Percentiles rank a stretch among this genome's conserved stretches.
phyloP scores from a whole-genome alignment of 1,140 invertebrate genomes.

The Drosophila kurseongensis region DNA sequence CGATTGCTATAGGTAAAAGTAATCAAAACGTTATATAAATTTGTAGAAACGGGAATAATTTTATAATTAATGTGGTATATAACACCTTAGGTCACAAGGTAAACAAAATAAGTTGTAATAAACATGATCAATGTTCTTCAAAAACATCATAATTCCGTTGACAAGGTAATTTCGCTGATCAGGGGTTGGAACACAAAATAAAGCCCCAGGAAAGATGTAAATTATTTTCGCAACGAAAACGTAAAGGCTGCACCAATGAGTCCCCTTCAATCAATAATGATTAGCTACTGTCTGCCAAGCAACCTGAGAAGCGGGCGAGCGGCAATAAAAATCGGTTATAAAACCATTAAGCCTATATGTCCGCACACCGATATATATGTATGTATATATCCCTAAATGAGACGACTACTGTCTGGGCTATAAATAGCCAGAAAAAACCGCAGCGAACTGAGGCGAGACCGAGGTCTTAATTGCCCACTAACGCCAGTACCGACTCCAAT shows the following conservation, averaged over 20 bases:
- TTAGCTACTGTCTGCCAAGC: conserved; percentile 6
- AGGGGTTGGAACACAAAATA: conserved; percentile 5
- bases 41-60: no score
- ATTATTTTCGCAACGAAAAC: conserved; percentile 19
- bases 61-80: background rate
- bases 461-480: conserved; percentile 26
- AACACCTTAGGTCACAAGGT: background rate
- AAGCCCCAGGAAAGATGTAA: conserved; percentile 26
- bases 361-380: background rate
- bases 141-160: no score
- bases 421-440: conserved; percentile 36
- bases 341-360: conserved; percentile 40
- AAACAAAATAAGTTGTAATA: background rate
- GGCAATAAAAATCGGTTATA: conserved; percentile 45
- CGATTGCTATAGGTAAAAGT: no score
- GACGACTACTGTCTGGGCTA: conserved; percentile 31
- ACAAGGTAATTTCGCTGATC: conserved; percentile 7
- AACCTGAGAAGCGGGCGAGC: conserved; percentile 21
- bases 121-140: no score
- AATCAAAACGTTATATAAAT: no score
- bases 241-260: conserved; percentile 1
- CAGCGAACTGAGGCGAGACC: conserved; percentile 4
- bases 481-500: conserved; percentile 10
- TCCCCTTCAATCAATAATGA: conserved; percentile 24
- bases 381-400: conserved; percentile 12